phyloP scores from a whole-genome alignment of 2,797 vertebrate species.

The Myioborus melanocephalus region DNA sequence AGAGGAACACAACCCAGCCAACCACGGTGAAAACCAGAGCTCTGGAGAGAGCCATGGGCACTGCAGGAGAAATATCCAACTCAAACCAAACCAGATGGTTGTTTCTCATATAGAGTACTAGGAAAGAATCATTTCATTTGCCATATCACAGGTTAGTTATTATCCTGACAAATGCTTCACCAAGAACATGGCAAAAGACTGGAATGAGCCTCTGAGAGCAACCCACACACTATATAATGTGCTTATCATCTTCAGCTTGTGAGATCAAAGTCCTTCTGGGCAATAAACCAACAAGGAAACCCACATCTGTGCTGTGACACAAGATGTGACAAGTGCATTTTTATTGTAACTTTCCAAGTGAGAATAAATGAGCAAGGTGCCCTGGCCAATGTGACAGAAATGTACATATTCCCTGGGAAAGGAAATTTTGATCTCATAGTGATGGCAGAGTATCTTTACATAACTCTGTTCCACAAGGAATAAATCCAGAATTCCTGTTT shows the following conservation, averaged over 20 bases:
- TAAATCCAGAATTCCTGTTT: neutral
- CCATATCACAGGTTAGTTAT: neutral
- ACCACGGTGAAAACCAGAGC: neutral
- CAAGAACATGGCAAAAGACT: neutral
- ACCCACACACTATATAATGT: neutral
- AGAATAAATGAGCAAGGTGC: neutral
- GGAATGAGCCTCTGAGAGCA: neutral
- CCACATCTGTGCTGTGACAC: neutral
- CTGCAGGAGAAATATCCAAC: neutral
- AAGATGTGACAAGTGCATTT: neutral
- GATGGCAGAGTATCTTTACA: neutral
- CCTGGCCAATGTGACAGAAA: neutral
- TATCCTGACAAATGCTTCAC: neutral
- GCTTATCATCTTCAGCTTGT: neutral
- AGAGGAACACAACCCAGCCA: neutral
- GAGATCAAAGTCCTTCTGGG: conserved; percentile 54
- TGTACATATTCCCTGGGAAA: neutral
- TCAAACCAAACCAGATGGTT: neutral
- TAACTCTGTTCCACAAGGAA: neutral
- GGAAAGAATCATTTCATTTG: neutral
- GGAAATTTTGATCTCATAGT: neutral
- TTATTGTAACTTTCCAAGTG: neutral
- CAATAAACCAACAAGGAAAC: neutral
- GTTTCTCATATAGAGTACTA: neutral
- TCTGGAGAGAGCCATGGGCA: neutral